These are phyloP conservation scores for Plectropomus leopardus DNA, from an alignment of 2,113 vertebrate genomes.

Conservation along the genomic window DNA sequence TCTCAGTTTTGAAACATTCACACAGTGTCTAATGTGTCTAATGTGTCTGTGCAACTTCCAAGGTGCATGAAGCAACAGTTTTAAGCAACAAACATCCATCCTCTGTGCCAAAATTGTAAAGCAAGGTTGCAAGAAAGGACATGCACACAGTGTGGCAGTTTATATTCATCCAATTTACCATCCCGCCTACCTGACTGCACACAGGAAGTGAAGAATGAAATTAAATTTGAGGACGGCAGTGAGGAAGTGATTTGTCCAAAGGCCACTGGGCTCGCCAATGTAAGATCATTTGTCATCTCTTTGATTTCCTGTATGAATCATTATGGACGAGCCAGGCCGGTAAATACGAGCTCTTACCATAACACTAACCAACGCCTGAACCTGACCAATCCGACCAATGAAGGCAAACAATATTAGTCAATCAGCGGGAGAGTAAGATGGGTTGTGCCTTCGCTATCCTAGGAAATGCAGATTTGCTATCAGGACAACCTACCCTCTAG, in stretches of 20 bases:
- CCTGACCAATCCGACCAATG: no score
- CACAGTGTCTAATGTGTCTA: neutral
- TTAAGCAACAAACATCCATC: neutral
- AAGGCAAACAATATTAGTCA: no score
- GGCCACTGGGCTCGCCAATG: neutral
- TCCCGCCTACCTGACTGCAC: neutral
- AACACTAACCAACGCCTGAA: no score
- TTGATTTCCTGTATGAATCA: neutral
- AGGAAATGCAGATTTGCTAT: no score
- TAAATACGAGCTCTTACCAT: neutral
- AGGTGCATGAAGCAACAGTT: slow-evolving; percentile 2
- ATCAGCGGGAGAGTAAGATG: no score
- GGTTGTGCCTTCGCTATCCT: no score
- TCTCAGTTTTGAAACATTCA: neutral
- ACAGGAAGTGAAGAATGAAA: slow-evolving; percentile 9
- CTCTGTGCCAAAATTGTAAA: neutral
- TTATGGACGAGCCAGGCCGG: no score
- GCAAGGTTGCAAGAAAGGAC: neutral
- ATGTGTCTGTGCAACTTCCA: neutral
- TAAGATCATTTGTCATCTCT: neutral
- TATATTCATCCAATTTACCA: neutral
- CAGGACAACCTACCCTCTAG: no score
- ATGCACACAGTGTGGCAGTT: neutral
- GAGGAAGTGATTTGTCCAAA: neutral
- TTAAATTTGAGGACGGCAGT: neutral